A percentile compares a stretch with the other conserved stretches of the same genome.
phyloP scores from a whole-genome alignment of 2,888 invertebrate species.

The Pasiphila rectangulata region DNA sequence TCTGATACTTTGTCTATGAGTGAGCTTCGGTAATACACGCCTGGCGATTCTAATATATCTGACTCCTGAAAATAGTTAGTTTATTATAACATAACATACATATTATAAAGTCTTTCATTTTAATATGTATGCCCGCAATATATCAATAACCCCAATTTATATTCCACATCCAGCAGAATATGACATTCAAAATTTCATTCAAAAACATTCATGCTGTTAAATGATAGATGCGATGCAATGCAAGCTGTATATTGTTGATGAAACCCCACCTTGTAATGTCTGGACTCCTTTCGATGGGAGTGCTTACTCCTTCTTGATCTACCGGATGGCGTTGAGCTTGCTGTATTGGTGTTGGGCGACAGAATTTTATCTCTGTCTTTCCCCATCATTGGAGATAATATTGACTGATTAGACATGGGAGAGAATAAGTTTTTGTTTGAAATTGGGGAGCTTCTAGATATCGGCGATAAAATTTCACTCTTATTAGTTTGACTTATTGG shows the following conservation, averaged over 20 bases:
- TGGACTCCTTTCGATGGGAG: conserved; percentile 83
- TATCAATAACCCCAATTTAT: too few species aligned
- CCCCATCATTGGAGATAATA: conserved; percentile 65
- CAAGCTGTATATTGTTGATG: conserved; percentile 23
- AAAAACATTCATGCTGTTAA: conserved; percentile 52
- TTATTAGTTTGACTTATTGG: conserved; percentile 77
- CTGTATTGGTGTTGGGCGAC: conserved; percentile 72
- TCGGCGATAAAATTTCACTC: conserved; percentile 72
- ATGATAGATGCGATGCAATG: conserved; percentile 36
- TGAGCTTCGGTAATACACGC: conserved; percentile 91
- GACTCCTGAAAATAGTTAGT: conserved; percentile 80
- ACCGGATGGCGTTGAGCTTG: conserved; percentile 80
- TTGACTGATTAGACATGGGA: conserved; percentile 70
- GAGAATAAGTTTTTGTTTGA: conserved; percentile 74
- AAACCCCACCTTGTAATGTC: conserved; percentile 84
- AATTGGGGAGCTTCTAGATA: conserved; percentile 72
- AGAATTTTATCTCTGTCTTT: conserved; percentile 69
- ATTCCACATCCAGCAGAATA: too few species aligned
- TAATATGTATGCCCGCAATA: too few species aligned
- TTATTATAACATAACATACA: too few species aligned
- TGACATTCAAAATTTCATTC: conserved; percentile 12
- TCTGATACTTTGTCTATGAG: conserved; percentile 96
- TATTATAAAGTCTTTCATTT: too few species aligned
- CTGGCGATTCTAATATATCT: conserved; percentile 91
- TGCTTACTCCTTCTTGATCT: conserved; percentile 80